Conservation (phyloP, 2,797 vertebrate species). For the Hyperoplus lanceolatus region DNA sequence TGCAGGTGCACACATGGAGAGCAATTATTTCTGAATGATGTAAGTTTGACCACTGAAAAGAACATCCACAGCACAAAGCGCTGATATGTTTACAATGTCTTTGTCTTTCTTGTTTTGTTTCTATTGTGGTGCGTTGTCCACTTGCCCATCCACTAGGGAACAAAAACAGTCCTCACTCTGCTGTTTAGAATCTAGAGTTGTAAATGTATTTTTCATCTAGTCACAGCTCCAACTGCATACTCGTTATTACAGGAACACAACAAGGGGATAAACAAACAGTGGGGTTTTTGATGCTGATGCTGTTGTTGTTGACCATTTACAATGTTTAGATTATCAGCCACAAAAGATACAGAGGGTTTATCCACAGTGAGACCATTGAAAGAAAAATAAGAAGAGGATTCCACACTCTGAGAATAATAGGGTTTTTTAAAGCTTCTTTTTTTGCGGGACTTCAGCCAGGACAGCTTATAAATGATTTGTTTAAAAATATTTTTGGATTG, state of each 20-base stretch:
- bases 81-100: neutral
- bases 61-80: neutral
- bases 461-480: too few relatives aligned
- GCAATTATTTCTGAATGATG: neutral
- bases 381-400: neutral
- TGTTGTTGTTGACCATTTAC: neutral
- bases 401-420: neutral
- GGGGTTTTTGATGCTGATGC: neutral
- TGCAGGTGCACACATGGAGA: neutral
- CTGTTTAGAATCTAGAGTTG: conserved; percentile 7
- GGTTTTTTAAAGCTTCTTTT: neutral
- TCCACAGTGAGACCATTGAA: neutral
- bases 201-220: conserved; percentile 5
- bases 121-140: too few relatives aligned
- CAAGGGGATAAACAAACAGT: neutral
- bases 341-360: neutral
- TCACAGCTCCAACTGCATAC: conserved; percentile 10
- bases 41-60: neutral
- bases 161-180: neutral
- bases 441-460: too few relatives aligned
- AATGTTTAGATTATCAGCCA: neutral
- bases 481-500: too few relatives aligned
- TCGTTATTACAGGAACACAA: neutral
- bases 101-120: neutral
- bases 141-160: neutral